These are phyloP conservation scores for Ichneumoninae sp. DNA, from an alignment of 2,888 invertebrate genomes.

Conservation along the genomic window DNA sequence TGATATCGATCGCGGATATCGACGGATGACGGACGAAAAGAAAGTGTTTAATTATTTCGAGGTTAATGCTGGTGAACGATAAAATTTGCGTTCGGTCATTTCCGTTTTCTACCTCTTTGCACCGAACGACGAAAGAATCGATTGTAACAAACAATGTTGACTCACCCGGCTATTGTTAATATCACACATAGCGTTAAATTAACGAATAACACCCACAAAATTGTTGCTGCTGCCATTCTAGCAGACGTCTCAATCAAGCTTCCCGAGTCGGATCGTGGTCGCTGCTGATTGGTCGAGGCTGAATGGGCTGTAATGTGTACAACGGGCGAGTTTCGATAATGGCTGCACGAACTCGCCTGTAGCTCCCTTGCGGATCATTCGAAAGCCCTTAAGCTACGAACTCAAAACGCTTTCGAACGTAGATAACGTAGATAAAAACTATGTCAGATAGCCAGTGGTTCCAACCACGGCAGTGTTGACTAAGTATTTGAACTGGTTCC, in stretches of 20 bases:
- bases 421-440: not conserved
- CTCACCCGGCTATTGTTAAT: constrained; percentile 79
- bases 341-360: not conserved
- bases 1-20: not conserved
- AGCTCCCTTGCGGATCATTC: not conserved
- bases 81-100: not conserved
- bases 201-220: constrained; percentile 78
- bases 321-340: not conserved
- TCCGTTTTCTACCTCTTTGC: not conserved
- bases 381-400: not conserved
- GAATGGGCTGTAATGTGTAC: constrained; percentile 1
- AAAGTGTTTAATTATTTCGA: constrained; percentile 28
- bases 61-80: constrained; percentile 24
- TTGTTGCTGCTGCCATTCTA: constrained; percentile 81
- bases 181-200: constrained; percentile 78
- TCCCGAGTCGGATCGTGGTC: constrained; percentile 78
- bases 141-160: constrained; percentile 36
- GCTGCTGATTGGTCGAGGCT: constrained; percentile 76
- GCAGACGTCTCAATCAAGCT: constrained; percentile 78
- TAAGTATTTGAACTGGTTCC: constrained; percentile 16
- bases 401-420: not conserved
- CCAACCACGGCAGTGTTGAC: not conserved
- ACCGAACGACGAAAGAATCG: not conserved
- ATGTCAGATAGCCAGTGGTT: not conserved
- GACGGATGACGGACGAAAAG: not conserved